Evolutionary conservation across 2,797 vertebrate species (phyloP).

Genomic region (Pitangus sulphuratus): DNA sequence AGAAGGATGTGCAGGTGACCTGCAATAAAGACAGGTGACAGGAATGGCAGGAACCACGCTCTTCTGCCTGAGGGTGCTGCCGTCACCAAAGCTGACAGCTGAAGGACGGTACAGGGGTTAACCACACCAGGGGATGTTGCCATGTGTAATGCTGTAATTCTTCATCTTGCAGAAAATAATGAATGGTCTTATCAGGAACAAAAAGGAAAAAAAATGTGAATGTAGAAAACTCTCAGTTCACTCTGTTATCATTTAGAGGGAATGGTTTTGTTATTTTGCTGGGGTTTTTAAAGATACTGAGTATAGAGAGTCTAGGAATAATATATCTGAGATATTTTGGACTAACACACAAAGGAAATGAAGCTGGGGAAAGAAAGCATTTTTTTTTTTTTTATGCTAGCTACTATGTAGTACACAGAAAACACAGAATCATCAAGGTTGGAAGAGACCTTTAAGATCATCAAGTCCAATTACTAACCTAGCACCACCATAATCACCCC

Average conservation of each 20-base stretch:
- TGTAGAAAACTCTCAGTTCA: neutral
- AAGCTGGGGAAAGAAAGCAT: neutral
- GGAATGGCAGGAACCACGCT: accelerated
- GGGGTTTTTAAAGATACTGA: neutral
- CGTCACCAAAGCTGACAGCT: neutral
- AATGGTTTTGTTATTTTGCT: neutral
- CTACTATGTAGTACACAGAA: neutral
- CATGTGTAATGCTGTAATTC: neutral
- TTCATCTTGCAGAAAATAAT: neutral
- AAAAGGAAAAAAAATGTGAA: too few relatives aligned
- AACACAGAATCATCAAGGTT: neutral
- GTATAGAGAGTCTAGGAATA: neutral
- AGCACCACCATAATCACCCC: neutral
- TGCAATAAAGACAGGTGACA: neutral
- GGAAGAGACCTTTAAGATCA: neutral
- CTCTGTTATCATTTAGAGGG: neutral
- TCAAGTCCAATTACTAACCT: neutral
- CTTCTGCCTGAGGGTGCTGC: neutral
- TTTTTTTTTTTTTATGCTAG: neutral
- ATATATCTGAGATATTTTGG: neutral
- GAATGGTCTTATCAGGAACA: neutral
- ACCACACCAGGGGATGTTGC: neutral
- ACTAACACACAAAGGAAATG: neutral
- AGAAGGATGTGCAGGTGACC: neutral
- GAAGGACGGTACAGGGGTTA: neutral